phyloP scores from a whole-genome alignment of 2,113 vertebrate species.

The Bombycilla garrulus region DNA sequence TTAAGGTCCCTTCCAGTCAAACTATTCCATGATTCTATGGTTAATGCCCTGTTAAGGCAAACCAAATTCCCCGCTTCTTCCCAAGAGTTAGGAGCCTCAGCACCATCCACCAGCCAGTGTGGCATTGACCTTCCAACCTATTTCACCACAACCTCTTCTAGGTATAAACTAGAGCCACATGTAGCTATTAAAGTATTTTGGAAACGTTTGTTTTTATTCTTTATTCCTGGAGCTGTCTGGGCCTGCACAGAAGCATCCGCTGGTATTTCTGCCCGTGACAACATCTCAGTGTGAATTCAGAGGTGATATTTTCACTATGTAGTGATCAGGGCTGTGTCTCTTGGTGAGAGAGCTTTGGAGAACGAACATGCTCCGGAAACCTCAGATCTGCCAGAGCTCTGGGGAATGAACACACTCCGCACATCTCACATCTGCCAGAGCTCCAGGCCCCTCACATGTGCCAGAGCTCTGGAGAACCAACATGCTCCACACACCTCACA shows the following conservation, averaged over 20 bases:
- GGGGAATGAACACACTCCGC: too few species aligned
- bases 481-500: too few species aligned
- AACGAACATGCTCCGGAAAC: fast-evolving
- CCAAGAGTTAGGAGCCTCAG: neutral
- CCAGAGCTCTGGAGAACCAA: too few species aligned
- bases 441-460: too few species aligned
- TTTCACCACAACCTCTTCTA: neutral
- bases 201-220: neutral
- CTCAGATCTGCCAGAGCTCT: too few species aligned
- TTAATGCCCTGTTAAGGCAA: neutral
- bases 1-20: neutral
- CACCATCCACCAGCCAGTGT: neutral
- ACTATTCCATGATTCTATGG: neutral
- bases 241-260: neutral
- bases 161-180: neutral
- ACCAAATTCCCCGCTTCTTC: neutral
- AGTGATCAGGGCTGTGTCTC: fast-evolving
- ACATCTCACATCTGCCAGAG: too few species aligned
- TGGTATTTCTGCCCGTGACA: neutral
- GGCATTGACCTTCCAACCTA: neutral
- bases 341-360: fast-evolving
- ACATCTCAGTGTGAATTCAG: neutral
- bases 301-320: fast-evolving
- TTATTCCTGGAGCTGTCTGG: neutral
- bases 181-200: neutral